Evolutionary conservation across 1,140 invertebrate species (phyloP).

Genomic region (Odontomachus brunneus): DNA sequence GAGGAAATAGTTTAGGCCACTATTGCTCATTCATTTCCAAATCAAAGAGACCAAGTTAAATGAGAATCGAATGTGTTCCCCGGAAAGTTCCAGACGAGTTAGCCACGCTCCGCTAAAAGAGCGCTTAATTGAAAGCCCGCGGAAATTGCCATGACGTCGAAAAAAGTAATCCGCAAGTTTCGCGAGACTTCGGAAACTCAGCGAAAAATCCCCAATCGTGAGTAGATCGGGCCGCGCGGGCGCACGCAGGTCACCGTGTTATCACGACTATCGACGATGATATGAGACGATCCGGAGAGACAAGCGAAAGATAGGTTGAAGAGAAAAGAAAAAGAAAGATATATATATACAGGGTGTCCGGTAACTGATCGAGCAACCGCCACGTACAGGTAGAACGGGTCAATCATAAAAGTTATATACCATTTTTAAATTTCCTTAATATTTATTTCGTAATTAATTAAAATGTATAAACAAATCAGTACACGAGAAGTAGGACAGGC

Average conservation of each 20-base stretch:
- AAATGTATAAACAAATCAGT: no score
- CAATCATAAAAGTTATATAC: no score
- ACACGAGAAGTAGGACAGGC: no score
- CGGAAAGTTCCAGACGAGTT: conserved; percentile 60
- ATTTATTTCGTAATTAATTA: no score
- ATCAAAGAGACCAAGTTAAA: conserved; percentile 65
- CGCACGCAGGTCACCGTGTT: background rate
- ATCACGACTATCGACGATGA: conserved; percentile 3
- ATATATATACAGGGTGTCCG: no score
- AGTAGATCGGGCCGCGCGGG: conserved; percentile 1
- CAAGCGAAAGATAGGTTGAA: background rate
- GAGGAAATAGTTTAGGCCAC: conserved; percentile 60
- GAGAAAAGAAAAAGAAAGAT: conserved; percentile 3
- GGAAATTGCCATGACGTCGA: conserved; percentile 49
- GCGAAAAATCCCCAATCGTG: conserved; percentile 51
- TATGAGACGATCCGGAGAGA: background rate
- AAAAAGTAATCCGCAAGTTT: conserved; percentile 53
- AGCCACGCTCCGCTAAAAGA: conserved; percentile 49
- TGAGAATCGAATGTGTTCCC: conserved; percentile 56
- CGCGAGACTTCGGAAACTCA: conserved; percentile 19
- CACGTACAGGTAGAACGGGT: no score
- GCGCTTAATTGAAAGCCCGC: conserved; percentile 67
- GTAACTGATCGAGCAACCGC: no score
- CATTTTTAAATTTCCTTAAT: no score
- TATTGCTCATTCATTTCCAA: conserved; percentile 67